Evolutionary conservation across 2,797 vertebrate genomes (phyloP), one percentile per base, ranked within the genome.

Genomic region (Diplodus puntazzo): DNA sequence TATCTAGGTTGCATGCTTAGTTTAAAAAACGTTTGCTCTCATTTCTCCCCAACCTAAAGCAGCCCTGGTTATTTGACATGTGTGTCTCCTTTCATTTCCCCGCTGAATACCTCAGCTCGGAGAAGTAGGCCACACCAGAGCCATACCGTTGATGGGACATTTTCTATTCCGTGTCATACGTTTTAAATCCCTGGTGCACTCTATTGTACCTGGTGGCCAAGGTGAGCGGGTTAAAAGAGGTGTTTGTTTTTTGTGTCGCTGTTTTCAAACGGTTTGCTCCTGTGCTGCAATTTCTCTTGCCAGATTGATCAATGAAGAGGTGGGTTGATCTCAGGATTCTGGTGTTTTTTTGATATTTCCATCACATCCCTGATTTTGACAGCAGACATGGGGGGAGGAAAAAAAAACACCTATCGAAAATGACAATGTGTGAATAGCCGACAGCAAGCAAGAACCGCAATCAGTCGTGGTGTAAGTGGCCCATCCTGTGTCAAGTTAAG

Each of bases 11-110:
- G 89, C 87, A 87, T 89, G 83, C 88, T 85, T 74, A 16, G 90
- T 85, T 92, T 89, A 70, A 66, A 90, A 91, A 86, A 34, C 81
- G 87, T 92, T 91, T 91, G 93, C 85, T 92, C 93, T 77, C 86
- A 88, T 94, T 94, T 92, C 89, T 85, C 18, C 34, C 69, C 76
- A 83, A 89, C 85, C 82, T 77, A 83, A 92, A 86, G 86, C 85
- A 89, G 88, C 73, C 71, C 87, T 86, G 88, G 81, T 87, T 93
- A 88, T 92, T 82, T 90, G 91, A 93, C 91, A 91, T 90, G 91
- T 91, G 90, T 87, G 89, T 88, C 89, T 91, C 75, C 83, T 87
- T 89, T 90, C 81, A 91, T 94, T 92, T 91, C 93, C 92, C 92
- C 17, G 77, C 85, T 90, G 92, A 90, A 89, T 93, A 90, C 88